Base-by-base conservation (phyloP, 1,140 invertebrate genomes). In the Thaumatotibia leucotreta region DNA sequence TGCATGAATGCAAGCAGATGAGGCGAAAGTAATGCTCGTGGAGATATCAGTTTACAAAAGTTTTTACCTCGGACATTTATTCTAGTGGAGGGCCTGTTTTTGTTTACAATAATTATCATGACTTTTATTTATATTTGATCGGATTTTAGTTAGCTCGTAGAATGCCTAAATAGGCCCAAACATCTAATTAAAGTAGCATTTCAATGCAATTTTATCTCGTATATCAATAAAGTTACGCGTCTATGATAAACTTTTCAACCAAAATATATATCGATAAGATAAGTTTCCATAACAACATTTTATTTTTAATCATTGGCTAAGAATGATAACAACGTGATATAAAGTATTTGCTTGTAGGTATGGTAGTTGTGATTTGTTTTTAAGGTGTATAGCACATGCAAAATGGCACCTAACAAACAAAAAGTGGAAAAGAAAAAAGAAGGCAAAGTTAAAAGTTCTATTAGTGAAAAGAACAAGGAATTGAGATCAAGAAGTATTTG, bases 1-100 rank as follows among this genome's bases (percentile, higher is more conserved):
- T 58, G 52, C 52, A 58, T 52, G 22, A 52, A 52, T 52, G 50
- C n/a, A 58, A 58, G 52, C 27, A 58, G 52, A 58, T 58, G 52
- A 31, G 27, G 14, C 24, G 52, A 27, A 58, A 58, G 24, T 58
- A 58, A 58, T 58, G n/a, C 27, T 58, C 39, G 39, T 17, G 1
- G 5, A 20, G n/a, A 45, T 11, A 20, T 45, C 27, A 29, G 27
- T 29, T 6, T 20, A 8, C 3, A 8, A 6, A 20, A 20, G 39
- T 9, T 20, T 33, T 3, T 45, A 20, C 17, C 17, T 45, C 5
- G 39, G 20, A 45, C 6, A 14, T 39, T 39, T 39, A 4, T n/a
- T n/a, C n/a, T n/a, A n/a, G n/a, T n/a, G n/a, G n/a, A n/a, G n/a
- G n/a, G n/a, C n/a, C n/a, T 4, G 5, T 31, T 31, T 31, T 31